Evolutionary conservation across 2,888 invertebrate genomes (phyloP).

Genomic region (Tortrix viridana): DNA sequence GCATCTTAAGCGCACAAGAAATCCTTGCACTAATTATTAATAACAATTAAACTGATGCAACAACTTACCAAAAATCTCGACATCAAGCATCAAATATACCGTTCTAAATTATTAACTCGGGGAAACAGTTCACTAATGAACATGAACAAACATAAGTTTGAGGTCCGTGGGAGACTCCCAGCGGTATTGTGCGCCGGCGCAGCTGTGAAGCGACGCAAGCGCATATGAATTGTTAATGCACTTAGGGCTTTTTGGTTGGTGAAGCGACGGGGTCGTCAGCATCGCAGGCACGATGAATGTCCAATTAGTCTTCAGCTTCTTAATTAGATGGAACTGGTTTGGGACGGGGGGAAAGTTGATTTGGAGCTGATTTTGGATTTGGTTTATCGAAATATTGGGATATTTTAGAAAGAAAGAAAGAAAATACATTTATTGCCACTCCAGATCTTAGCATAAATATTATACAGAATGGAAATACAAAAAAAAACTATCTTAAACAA

Average conservation of each 20-base stretch:
- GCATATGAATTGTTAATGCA: neutral
- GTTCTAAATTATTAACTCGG: slow-evolving; percentile 79
- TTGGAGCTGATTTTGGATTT: slow-evolving; percentile 3
- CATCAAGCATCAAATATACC: slow-evolving; percentile 57
- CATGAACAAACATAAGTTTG: slow-evolving; percentile 39
- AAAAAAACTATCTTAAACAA: no score
- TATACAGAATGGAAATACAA: no score
- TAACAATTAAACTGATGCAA: slow-evolving; percentile 19
- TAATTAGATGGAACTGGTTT: slow-evolving; percentile 38
- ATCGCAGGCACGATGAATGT: slow-evolving; percentile 35
- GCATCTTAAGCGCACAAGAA: no score
- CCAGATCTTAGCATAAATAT: no score
- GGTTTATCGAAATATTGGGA: slow-evolving; percentile 4
- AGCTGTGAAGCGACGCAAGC: slow-evolving; percentile 1
- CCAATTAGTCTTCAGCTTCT: slow-evolving; percentile 37
- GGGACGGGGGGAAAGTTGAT: slow-evolving; percentile 32
- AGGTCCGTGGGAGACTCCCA: slow-evolving; percentile 37
- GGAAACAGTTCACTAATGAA: slow-evolving; percentile 71
- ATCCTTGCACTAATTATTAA: slow-evolving; percentile 5
- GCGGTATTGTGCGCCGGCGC: slow-evolving; percentile 29
- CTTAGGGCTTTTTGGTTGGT: slow-evolving; percentile 2
- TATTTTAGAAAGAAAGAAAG: no score
- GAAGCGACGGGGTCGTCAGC: slow-evolving; percentile 27
- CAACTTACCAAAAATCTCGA: slow-evolving; percentile 21
- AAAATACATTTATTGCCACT: no score